Evolutionary conservation across 2,888 invertebrate genomes (phyloP), one percentile per base, ranked within the genome.

Genomic region (Alentia gelatinosa): DNA sequence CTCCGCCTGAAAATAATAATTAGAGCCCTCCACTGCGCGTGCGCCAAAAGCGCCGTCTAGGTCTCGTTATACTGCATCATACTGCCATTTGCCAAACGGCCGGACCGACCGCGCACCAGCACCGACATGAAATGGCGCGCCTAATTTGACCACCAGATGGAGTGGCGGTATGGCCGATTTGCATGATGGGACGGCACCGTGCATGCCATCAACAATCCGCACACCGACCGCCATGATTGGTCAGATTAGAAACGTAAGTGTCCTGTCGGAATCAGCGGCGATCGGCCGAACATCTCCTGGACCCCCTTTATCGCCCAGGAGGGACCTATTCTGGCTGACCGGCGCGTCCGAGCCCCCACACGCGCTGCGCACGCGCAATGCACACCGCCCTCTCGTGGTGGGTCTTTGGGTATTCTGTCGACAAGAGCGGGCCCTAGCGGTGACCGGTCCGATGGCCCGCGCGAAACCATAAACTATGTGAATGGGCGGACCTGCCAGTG

Each of bases 181-280:
- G 86, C 86, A 86, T 86, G 86, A 86, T 86, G 86, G 86, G 47
- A 47, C 35, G 86, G 86, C 86, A 35, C 47, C 86, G 86, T 86
- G 86, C 50, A 86, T 86, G 86, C 86, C 86, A 86, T 86, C 86
- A 86, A 50, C 86, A 47, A 47, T 47, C 86, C 39, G 83, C 26
- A 39, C 26, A 9, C 12, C 15, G 40, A 12, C 26, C 30, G 79
- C 47, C 47, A 23, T n/a, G 47, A 47, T 42, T 42, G 86, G 86
- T 86, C 33, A 33, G 86, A 86, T 86, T 47, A 86, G 86, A 86
- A 86, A 86, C 86, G 86, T 86, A 86, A 86, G 86, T 86, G 86
- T 86, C 86, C 30, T 50, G 86, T 86, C 86, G 86, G 86, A 86
- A 50, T 79, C 42, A 42, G n/a, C 47, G 86, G 26, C 47, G 86